Base-by-base conservation (phyloP, 2,113 vertebrate species). In the Entelurus aequoreus region DNA sequence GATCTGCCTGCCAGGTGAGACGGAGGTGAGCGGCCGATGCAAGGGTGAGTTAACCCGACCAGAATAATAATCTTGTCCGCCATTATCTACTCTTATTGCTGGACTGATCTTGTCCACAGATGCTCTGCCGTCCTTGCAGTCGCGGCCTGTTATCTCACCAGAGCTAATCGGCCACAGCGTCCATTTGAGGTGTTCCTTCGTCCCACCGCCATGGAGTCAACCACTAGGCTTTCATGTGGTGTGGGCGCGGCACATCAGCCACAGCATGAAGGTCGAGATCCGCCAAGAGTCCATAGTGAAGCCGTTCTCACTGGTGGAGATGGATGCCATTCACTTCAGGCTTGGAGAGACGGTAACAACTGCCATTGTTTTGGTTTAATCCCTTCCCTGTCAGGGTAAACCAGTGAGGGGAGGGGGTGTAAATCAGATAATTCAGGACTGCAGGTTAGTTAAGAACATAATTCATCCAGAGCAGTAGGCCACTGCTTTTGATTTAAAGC, bases 311-410 rank as follows among this genome's bases (percentile, higher is more conserved):
- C 56, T 82, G 78, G 74, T 68, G 9, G 74, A 28, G 84, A 57
- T 92, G 91, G 92, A 91, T 75, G 87, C 90, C 0, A 15, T 90
- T 48, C 89, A 90, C 75, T 90, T 96, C 81, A 85, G 78, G 68
- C 28, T 92, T 54, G 88, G 90, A 71, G 92, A 94, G 77, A 93
- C 74, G 80, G 90, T 94, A 93, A 92, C 40, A 60, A 36, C 68
- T 50, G 19, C 12, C 36, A 47, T 76, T 69, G 77, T 35, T 5
- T 0, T 13, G 49, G 49, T 54, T 58, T 66, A 68, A 74, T 61
- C 63, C 59, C 38, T 54, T 1, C 19, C 19, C 19, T 19, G 19
- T 19, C 2, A 19, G 19, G 19, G 19, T 19, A 19, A 19, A 19
- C 19, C 59, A 49, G 65, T 60, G n/a, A 57, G 19, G 51, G 54